Evolutionary conservation across 1,140 invertebrate species (phyloP), one percentile per base, ranked within the genome.

Genomic region (Orius insidiosus): DNA sequence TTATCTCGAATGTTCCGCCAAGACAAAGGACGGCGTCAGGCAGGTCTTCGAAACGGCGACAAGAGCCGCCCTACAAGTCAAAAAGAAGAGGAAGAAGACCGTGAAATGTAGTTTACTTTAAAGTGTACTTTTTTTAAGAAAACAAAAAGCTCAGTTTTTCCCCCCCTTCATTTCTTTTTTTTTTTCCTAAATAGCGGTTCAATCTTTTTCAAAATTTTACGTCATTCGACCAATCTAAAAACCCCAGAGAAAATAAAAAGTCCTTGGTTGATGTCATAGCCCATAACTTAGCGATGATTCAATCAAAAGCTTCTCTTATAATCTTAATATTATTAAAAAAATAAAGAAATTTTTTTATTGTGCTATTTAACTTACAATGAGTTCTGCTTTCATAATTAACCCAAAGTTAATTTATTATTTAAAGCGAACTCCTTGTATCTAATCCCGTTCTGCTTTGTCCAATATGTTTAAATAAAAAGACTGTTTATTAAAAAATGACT

Each of bases 1-100:
- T 47, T 98, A 98, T 71, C 74, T 98, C 53, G 95, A 99, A 71
- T 99, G 95, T 70, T 98, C 93, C 40, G 94, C 95, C 57, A 98
- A 98, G 67, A 98, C 90, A 63, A 98, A 98, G 76, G 95, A 98
- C 62, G 94, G 94, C 59, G 93, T 98, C 39, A 75, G 92, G 58
- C 93, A 97, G 69, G 94, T 99, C 37, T 98, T 99, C 69, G 94
- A 98, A 75, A 97, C 90, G 55, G 95, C 95, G 3, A 24, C 24
- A 45, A 75, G 89, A 61, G 94, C 95, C 62, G 94, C 95, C 58
- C 70, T 99, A 64, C 89, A 95, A 74, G 87, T 89, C 55, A 60
- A 54, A 46, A 56, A 51, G 41, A 40, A 30, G 19, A 47, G 39
- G 34, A 46, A 34, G 24, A 43, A 41, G 41, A 37, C 41, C 41